Conservation (phyloP, 2,797 vertebrate genomes). For the Danio choprae region DNA sequence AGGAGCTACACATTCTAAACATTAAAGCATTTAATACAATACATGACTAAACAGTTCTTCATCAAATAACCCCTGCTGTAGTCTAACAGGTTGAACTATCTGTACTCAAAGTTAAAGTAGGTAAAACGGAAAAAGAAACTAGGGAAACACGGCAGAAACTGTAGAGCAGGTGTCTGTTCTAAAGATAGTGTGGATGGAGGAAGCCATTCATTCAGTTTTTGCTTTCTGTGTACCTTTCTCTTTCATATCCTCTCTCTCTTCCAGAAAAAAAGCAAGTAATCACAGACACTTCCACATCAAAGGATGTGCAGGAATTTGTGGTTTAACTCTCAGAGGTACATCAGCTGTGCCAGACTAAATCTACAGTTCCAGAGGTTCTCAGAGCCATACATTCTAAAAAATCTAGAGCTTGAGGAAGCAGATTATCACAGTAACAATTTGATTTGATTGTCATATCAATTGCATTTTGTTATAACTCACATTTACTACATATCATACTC, state of each 20-base stretch:
- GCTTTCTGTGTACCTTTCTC: constrained; percentile 19
- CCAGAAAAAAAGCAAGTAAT: constrained; percentile 50
- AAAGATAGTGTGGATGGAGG: neutral
- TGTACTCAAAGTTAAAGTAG: neutral
- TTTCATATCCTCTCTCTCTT: constrained; percentile 43
- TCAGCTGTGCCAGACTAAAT: constrained; percentile 52
- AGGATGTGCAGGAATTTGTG: constrained; percentile 53
- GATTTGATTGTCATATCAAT: no score
- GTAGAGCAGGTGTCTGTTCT: neutral
- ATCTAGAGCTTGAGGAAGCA: neutral
- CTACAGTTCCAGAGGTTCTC: constrained; percentile 22
- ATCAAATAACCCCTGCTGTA: neutral
- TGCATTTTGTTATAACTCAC: no score
- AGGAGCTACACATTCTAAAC: neutral
- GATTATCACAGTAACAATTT: no score
- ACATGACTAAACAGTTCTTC: neutral
- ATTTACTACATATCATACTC: no score
- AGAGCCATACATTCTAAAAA: neutral
- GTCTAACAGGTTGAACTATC: neutral
- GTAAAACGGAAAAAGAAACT: neutral
- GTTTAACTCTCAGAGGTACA: constrained; percentile 52
- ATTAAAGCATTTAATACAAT: neutral
- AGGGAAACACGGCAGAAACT: neutral
- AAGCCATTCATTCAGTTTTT: constrained; percentile 2
- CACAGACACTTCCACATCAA: constrained; percentile 58